Base-by-base conservation (phyloP, 2,888 invertebrate genomes). In the Lepidocyrtinus sp. region DNA sequence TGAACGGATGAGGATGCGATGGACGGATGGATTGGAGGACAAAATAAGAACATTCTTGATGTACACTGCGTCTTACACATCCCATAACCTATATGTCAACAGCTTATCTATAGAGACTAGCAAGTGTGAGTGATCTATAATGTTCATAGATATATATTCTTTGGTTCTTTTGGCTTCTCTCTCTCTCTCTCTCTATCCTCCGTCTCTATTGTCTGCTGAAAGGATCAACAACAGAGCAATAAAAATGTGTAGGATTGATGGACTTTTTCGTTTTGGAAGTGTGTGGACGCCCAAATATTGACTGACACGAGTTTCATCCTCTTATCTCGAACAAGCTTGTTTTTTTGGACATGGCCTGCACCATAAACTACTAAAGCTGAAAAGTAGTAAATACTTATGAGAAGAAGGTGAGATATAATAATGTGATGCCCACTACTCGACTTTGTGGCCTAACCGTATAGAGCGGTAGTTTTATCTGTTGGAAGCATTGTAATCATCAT, bases 211-310 rank as follows among this genome's bases (percentile, higher is more conserved):
- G 67, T 73, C 73, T 72, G 68, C 50, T 68, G 73, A 78, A 78
- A 79, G 69, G 73, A 79, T 78, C 77, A 78, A 78, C 77, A 78
- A 78, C 77, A 79, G 73, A 78, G 73, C 78, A 79, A 74, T 79
- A 79, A 79, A 78, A 79, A 62, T 79, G 78, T 73, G 73, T 79
- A 69, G 73, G 78, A 79, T 79, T 73, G 78, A 79, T 79, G 78
- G 73, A 73, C 63, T 79, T 79, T 77, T 76, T 79, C 72, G 15
- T 25, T 74, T 68, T 62, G 73, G 61, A 59, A 68, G 78, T 65
- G 71, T 79, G 73, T 73, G 78, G 73, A 79, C 78, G 78, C 73
- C 78, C 78, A 79, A 79, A 74, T 79, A 79, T 79, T 79, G 78
- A 79, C 78, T 73, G 73, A 79, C 78, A 79, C 73, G 78, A 79